A percentile compares a stretch with the other conserved stretches of the same genome.
Conservation (phyloP, 2,888 invertebrate genomes). For the Xanthorhoe spadicearia region DNA sequence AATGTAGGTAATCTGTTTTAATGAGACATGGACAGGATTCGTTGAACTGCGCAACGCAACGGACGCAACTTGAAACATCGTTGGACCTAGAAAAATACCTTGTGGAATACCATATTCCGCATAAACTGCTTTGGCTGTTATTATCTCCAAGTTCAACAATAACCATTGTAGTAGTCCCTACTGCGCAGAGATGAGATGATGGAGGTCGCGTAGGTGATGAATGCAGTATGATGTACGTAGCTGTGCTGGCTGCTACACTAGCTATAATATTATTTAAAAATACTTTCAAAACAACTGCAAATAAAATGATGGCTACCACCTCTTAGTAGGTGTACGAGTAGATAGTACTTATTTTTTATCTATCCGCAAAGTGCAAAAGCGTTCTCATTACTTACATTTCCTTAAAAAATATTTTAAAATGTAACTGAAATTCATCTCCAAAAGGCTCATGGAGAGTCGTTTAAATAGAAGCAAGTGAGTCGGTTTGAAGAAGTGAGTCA, state of each 20-base stretch:
- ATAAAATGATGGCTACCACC: neutral
- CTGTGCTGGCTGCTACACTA: too few species aligned
- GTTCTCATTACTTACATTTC: neutral
- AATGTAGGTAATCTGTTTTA: too few species aligned
- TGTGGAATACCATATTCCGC: neutral
- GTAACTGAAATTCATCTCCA: neutral
- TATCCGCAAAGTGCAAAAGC: neutral
- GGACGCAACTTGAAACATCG: neutral
- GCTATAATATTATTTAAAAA: too few species aligned
- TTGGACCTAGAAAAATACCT: neutral
- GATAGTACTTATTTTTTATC: too few species aligned
- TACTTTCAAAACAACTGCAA: neutral
- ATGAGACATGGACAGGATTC: too few species aligned
- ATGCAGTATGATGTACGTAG: too few species aligned
- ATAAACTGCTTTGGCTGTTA: neutral
- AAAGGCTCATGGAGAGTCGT: constrained; percentile 2
- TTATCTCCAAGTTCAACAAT: neutral
- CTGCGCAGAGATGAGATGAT: too few species aligned
- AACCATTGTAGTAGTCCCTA: too few species aligned
- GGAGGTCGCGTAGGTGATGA: too few species aligned
- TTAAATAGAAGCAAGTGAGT: constrained; percentile 18
- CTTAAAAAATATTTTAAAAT: neutral
- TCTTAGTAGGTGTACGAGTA: neutral
- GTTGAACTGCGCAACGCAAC: too few species aligned
- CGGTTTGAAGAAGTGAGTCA: constrained; percentile 49